These are phyloP conservation scores for Synanthedon formicaeformis DNA, from an alignment of 2,888 invertebrate genomes.

Conservation along the genomic window DNA sequence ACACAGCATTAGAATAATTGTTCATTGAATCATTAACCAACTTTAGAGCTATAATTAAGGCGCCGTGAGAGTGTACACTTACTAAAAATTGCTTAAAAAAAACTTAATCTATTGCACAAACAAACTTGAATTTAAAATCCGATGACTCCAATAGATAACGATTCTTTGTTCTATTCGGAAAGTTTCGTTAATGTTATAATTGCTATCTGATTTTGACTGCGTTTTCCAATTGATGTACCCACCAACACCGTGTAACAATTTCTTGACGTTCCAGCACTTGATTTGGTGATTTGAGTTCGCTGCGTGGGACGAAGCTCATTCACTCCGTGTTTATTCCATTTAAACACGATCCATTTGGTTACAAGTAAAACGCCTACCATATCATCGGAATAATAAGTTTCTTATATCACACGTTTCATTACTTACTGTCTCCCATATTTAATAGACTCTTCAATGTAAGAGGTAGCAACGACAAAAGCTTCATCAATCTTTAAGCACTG, in stretches of 20 bases:
- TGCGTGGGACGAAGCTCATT: not conserved
- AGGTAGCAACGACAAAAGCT: too few species aligned
- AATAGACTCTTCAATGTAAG: too few species aligned
- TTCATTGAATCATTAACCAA: slow-evolving; percentile 21
- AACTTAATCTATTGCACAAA: slow-evolving; percentile 38
- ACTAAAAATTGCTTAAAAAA: slow-evolving; percentile 13
- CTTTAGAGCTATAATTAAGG: slow-evolving; percentile 17
- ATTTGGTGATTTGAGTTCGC: not conserved
- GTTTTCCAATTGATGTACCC: not conserved
- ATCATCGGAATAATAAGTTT: too few species aligned
- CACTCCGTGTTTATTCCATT: not conserved
- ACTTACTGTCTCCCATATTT: too few species aligned
- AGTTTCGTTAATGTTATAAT: slow-evolving; percentile 28
- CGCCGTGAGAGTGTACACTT: slow-evolving; percentile 30
- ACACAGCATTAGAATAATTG: not conserved
- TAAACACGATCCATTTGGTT: not conserved
- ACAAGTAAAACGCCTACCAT: not conserved
- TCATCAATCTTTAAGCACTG: too few species aligned
- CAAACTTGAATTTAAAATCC: slow-evolving; percentile 18
- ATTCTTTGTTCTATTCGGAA: slow-evolving; percentile 25
- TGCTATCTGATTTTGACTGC: slow-evolving; percentile 10
- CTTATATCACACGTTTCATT: too few species aligned
- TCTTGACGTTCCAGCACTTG: not conserved
- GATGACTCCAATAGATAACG: slow-evolving; percentile 35
- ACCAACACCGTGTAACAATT: too few species aligned